Percentiles rank a stretch among this genome's conserved stretches.
phyloP scores from a whole-genome alignment of 1,140 invertebrate genomes.

The Lutraria rhynchaena region DNA sequence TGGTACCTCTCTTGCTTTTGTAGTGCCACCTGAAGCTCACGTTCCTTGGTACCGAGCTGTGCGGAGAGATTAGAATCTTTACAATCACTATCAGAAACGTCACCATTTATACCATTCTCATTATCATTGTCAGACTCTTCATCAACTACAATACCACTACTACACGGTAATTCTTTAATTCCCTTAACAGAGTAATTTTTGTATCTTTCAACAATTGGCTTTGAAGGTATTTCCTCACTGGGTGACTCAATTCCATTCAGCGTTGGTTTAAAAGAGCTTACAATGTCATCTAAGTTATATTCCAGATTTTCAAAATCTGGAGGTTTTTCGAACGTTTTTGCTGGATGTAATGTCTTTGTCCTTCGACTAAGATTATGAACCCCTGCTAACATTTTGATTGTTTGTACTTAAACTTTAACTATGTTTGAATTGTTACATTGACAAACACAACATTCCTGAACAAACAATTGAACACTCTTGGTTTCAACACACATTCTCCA shows the following conservation, averaged over 20 bases:
- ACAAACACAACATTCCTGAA: conserved; percentile 50
- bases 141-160: conserved; percentile 30
- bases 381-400: conserved; percentile 39
- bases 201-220: conserved; percentile 28
- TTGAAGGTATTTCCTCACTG: not conserved
- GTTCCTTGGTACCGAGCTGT: conserved; percentile 74
- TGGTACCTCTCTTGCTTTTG: conserved; percentile 76
- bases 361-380: conserved; percentile 43
- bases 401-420: conserved; percentile 17
- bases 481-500: conserved; percentile 28
- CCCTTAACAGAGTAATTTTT: conserved; percentile 43
- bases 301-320: not conserved
- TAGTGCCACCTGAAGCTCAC: conserved; percentile 70
- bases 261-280: too few relatives aligned
- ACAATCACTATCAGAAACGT: conserved; percentile 29
- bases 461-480: conserved; percentile 45
- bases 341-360: conserved; percentile 50
- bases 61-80: conserved; percentile 29
- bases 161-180: conserved; percentile 51
- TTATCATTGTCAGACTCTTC: not conserved
- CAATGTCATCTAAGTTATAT: not conserved
- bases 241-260: too few relatives aligned
- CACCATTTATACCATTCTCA: conserved; percentile 26
- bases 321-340: not conserved
- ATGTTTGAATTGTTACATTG: conserved; percentile 57